Evolutionary conservation across 2,888 invertebrate species (phyloP), one percentile per base, ranked within the genome.

Genomic region (Chesias legatella): DNA sequence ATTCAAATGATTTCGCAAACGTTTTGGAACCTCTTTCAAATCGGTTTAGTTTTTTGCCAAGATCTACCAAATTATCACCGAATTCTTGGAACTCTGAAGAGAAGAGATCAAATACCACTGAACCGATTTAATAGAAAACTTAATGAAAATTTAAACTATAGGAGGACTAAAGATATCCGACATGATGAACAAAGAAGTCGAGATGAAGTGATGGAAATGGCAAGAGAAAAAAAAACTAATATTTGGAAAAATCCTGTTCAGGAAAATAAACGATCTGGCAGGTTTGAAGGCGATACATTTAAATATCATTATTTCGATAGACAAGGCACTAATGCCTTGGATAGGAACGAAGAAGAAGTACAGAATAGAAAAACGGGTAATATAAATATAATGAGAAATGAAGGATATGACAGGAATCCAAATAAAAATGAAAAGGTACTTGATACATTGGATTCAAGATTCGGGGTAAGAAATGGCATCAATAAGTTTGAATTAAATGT

Each of bases 81-180:
- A 11, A 6, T 48, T 4, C 21, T 52, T 25, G 51, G 47, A 1
- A 54, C 45, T 31, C 28, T 56, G 0, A 41, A 25, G 26, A 54
- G 34, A 23, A 37, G 56, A 10, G 51, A 43, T 0, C 48, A 49
- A 33, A 46, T 49, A 32, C 54, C 56, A 1, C 34, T 56, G 0
- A 34, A 31, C 7, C 30, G 31, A 6, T 43, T 39, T 7, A 42
- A 39, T 7, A 42, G 44, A 37, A 42, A 44, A 20, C 33, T 24
- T 10, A 38, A 31, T 6, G 20, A 24, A 0, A 34, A 52, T 10
- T 34, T 56, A 10, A 51, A 35, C 28, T 58, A 58, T 30, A 45
- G 58, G 13, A 48, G 29, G 20, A 53, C 53, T 7, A 54, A 35
- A 26, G 53, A 56, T 25, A 51, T 58, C 5, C 33, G 40, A 11